These are phyloP conservation scores for Pachydiplax longipennis DNA, from an alignment of 2,888 invertebrate species.

Conservation along the genomic window DNA sequence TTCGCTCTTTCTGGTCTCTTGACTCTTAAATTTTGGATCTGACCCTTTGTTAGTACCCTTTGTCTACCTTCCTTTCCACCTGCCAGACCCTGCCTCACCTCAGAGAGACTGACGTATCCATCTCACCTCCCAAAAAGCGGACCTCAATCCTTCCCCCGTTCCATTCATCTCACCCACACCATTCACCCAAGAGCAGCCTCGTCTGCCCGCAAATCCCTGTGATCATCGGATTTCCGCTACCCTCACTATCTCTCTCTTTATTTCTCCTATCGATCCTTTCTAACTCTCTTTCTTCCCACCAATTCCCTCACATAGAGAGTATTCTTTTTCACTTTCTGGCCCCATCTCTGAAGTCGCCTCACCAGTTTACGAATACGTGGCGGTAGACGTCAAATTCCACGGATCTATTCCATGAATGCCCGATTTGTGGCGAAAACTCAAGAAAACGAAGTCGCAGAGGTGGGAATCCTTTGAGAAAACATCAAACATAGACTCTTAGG, in stretches of 20 bases:
- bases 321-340: no score
- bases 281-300: not conserved
- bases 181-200: not conserved
- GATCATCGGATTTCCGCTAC: slow-evolving; percentile 26
- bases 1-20: not conserved
- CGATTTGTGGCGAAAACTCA: no score
- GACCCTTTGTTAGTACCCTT: not conserved
- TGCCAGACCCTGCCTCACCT: not conserved
- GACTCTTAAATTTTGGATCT: not conserved
- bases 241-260: not conserved
- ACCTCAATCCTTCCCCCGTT: not conserved
- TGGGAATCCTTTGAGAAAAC: no score
- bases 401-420: no score
- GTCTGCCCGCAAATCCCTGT: slow-evolving; percentile 15
- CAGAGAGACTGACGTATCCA: not conserved
- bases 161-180: not conserved
- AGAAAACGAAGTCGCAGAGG: no score
- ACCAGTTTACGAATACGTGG: no score
- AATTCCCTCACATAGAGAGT: not conserved
- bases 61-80: not conserved
- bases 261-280: not conserved
- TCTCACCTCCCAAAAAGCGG: not conserved
- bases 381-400: no score
- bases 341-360: no score
- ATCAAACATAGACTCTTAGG: no score